A percentile compares a stretch with the other conserved stretches of the same genome.
Conservation (phyloP, 1,140 invertebrate species). For the Cephus cinctus region DNA sequence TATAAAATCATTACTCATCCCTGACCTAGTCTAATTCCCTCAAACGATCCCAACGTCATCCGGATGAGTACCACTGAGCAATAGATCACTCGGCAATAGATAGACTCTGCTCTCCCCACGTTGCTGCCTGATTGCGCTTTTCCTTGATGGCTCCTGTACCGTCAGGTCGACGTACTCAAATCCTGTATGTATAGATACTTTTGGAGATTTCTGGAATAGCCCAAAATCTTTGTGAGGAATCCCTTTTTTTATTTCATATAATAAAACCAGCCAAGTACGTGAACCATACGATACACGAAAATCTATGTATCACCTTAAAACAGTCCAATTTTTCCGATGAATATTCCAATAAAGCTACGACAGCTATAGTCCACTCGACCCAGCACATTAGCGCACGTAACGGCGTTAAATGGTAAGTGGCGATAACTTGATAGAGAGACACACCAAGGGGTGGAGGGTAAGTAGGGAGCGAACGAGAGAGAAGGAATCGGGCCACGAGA, state of each 20-base stretch:
- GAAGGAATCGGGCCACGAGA: conserved; percentile 2
- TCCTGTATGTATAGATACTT: too few species aligned
- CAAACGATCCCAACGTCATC: conserved; percentile 6
- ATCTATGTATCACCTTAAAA: too few species aligned
- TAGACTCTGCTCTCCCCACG: conserved; percentile 26
- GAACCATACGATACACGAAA: too few species aligned
- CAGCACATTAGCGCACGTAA: conserved; percentile 21
- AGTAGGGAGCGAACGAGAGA: conserved; percentile 7
- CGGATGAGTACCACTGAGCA: conserved; percentile 27
- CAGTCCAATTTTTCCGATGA: too few species aligned
- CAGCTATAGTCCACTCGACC: too few species aligned
- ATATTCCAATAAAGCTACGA: too few species aligned
- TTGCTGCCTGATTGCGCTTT: conserved; percentile 43
- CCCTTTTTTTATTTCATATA: background rate
- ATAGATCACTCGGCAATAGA: conserved; percentile 39
- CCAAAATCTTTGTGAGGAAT: too few species aligned
- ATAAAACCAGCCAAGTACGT: too few species aligned
- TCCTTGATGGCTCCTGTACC: conserved; percentile 36
- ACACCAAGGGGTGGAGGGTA: background rate
- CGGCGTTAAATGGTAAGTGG: conserved; percentile 13
- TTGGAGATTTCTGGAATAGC: too few species aligned
- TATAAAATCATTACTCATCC: too few species aligned
- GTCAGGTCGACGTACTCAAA: too few species aligned
- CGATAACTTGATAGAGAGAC: conserved; percentile 18
- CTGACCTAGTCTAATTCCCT: too few species aligned